Conservation (phyloP, 2,797 vertebrate genomes). For the Sciaenops ocellatus region DNA sequence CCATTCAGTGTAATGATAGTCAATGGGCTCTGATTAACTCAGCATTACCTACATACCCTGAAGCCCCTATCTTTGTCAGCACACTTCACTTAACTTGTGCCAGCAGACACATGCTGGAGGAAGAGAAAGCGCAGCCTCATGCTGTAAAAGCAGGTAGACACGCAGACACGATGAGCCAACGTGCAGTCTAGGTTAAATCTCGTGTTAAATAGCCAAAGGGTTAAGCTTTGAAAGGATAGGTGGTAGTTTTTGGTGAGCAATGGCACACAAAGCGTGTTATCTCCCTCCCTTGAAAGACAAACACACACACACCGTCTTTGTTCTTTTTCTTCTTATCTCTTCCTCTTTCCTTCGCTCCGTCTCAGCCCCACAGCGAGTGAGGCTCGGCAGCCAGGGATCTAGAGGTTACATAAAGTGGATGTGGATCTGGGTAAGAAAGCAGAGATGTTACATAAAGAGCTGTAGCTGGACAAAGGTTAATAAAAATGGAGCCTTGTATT, state of each 20-base stretch:
- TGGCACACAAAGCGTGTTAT: constrained; percentile 23
- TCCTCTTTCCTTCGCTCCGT: constrained; percentile 15
- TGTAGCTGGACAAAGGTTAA: constrained; percentile 85
- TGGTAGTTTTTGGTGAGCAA: constrained; percentile 27
- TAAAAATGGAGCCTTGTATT: constrained; percentile 81
- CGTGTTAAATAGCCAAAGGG: constrained; percentile 33
- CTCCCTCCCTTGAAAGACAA: constrained; percentile 4
- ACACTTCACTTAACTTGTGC: constrained; percentile 65
- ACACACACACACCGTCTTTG: constrained; percentile 4
- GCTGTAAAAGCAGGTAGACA: constrained; percentile 49
- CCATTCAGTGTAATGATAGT: constrained; percentile 75
- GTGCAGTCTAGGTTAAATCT: constrained; percentile 42
- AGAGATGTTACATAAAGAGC: constrained; percentile 85
- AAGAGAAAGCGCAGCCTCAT: constrained; percentile 29
- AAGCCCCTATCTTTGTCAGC: constrained; percentile 62
- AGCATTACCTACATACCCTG: constrained; percentile 68
- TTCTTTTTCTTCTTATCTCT: constrained; percentile 43
- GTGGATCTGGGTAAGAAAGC: constrained; percentile 78
- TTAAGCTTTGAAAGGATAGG: constrained; percentile 13
- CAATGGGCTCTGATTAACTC: constrained; percentile 70
- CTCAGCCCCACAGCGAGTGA: constrained; percentile 51
- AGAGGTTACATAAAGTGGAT: constrained; percentile 83
- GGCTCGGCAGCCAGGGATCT: constrained; percentile 65
- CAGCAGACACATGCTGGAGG: constrained; percentile 55
- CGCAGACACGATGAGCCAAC: constrained; percentile 51